Conservation (phyloP, 2,113 vertebrate species). For the Cercocebus atys region DNA sequence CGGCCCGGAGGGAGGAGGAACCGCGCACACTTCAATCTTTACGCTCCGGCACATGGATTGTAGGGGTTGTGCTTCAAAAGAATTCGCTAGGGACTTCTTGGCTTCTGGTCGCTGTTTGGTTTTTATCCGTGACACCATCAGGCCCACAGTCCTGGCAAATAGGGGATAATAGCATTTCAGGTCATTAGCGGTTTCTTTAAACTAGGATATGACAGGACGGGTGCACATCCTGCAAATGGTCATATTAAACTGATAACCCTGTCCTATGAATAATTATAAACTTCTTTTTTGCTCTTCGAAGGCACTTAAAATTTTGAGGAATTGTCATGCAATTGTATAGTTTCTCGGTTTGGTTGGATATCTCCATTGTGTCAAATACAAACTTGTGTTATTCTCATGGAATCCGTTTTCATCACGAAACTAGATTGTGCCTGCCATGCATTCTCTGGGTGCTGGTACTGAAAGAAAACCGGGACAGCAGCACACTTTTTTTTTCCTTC, state of each 20-base stretch:
- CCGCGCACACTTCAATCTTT: background rate
- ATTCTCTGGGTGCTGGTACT: background rate
- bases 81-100: background rate
- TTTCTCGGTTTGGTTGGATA: background rate
- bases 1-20: background rate
- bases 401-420: background rate
- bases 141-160: background rate
- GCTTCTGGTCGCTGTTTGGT: background rate
- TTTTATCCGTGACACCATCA: background rate
- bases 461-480: background rate
- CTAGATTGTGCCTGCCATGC: background rate
- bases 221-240: background rate
- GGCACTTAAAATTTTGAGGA: background rate
- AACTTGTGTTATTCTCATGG: conserved; percentile 57
- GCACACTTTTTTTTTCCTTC: background rate
- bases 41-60: background rate
- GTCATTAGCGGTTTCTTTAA: conserved; percentile 21
- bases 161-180: background rate
- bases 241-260: background rate
- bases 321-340: background rate
- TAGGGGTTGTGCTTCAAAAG: background rate
- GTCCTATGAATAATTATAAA: background rate
- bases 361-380: background rate
- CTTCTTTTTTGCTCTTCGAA: background rate
- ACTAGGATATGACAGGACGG: background rate